phyloP scores from a whole-genome alignment of 2,888 invertebrate genomes.

The Glaucopsyche alexis region DNA sequence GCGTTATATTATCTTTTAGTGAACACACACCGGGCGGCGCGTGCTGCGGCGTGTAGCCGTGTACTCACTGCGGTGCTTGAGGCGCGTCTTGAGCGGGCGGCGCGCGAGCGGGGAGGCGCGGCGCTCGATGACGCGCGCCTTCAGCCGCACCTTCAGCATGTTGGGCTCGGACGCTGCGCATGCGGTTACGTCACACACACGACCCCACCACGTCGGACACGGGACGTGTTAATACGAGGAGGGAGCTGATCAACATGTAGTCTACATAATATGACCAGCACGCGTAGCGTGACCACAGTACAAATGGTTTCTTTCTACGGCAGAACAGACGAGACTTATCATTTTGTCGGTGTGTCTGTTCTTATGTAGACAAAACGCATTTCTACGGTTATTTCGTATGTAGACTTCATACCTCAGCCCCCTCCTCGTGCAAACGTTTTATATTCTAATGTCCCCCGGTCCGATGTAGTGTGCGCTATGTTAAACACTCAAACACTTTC shows the following conservation, averaged over 20 bases:
- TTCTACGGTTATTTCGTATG: too few species aligned
- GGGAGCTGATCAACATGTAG: too few species aligned
- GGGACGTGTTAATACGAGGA: too few species aligned
- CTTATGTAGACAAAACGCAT: too few species aligned
- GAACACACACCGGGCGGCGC: not conserved
- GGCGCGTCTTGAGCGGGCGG: conserved; percentile 87
- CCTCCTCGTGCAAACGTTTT: not conserved
- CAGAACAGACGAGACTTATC: too few species aligned
- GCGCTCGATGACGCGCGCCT: conserved; percentile 96
- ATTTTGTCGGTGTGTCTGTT: too few species aligned
- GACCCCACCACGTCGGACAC: conserved; percentile 32
- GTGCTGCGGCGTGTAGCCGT: conserved; percentile 42
- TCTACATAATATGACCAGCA: too few species aligned
- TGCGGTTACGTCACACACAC: conserved; percentile 47
- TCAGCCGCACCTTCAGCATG: conserved; percentile 94
- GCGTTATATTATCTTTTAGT: too few species aligned
- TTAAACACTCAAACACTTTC: conserved; percentile 23
- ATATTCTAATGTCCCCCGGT: not conserved
- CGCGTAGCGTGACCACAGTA: too few species aligned
- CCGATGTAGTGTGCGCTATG: conserved; percentile 1
- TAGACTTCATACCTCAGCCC: too few species aligned
- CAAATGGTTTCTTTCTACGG: too few species aligned
- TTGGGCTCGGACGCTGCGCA: conserved; percentile 96
- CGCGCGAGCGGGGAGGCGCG: conserved; percentile 95
- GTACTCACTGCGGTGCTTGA: conserved; percentile 81